A percentile compares a stretch with the other conserved stretches of the same genome.
These are phyloP conservation scores for Myotis yumanensis DNA, from an alignment of 2,113 vertebrate genomes.

Conservation along the genomic window DNA sequence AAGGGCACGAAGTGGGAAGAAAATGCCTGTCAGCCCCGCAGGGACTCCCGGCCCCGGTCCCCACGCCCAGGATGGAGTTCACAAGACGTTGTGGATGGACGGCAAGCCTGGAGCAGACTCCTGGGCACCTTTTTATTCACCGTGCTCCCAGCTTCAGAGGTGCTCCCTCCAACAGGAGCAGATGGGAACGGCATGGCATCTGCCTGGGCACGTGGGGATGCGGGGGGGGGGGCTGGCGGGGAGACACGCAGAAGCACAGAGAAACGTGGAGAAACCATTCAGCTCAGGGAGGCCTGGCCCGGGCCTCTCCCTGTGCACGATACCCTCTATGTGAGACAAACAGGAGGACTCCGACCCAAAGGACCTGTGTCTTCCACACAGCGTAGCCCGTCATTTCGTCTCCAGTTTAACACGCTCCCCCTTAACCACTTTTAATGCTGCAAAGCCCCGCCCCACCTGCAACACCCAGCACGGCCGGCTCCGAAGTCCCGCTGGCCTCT, in stretches of 20 bases:
- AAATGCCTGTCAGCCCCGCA: rapidly evolving
- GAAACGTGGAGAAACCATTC: not conserved
- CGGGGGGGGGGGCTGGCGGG: too few relatives aligned
- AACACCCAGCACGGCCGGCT: rapidly evolving
- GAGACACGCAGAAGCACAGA: too few relatives aligned
- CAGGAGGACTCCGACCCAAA: rapidly evolving
- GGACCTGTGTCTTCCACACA: rapidly evolving
- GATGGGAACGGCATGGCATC: not conserved
- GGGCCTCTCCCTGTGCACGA: rapidly evolving
- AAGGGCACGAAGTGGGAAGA: too few relatives aligned
- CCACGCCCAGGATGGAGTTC: not conserved
- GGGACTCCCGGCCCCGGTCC: rapidly evolving
- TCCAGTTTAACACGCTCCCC: not conserved
- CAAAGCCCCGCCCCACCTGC: rapidly evolving
- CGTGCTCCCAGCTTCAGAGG: rapidly evolving
- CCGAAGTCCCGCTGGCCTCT: not conserved
- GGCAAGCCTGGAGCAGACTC: not conserved
- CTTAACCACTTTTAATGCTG: rapidly evolving
- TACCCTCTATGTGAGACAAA: rapidly evolving
- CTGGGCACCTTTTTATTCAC: rapidly evolving
- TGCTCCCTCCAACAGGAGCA: rapidly evolving
- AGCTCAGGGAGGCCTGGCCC: too few relatives aligned
- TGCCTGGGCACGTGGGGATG: not conserved
- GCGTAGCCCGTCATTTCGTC: rapidly evolving
- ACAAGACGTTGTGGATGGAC: rapidly evolving